A percentile compares a stretch with the other conserved stretches of the same genome.
Evolutionary conservation across 2,888 invertebrate species (phyloP).

Genomic region (Agrochola circellaris): DNA sequence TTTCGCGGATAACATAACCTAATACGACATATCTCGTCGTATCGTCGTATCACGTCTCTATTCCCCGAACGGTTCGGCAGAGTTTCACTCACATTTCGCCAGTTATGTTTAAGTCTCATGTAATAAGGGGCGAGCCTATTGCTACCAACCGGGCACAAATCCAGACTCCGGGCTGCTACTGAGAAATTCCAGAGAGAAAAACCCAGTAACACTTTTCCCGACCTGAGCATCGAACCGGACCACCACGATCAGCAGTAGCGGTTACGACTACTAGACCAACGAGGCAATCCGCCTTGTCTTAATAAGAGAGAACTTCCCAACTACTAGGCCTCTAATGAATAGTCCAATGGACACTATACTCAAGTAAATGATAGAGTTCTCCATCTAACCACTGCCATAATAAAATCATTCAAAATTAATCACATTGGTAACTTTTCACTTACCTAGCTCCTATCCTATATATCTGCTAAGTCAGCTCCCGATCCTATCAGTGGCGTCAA

Average conservation of each 20-base stretch:
- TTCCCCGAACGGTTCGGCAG: too few relatives aligned
- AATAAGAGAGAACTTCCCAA: background rate
- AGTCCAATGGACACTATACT: background rate
- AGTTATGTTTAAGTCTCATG: too few relatives aligned
- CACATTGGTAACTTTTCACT: constrained; percentile 6
- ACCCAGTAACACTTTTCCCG: background rate
- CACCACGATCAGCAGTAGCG: background rate
- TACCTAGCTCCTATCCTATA: constrained; percentile 74
- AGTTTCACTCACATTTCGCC: too few relatives aligned
- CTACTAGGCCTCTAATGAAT: background rate
- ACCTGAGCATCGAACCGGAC: background rate
- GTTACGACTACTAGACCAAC: background rate
- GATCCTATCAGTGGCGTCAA: constrained; percentile 91
- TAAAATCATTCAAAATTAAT: background rate
- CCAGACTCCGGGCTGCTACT: too few relatives aligned
- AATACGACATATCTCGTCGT: too few relatives aligned
- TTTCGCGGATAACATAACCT: too few relatives aligned
- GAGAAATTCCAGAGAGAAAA: background rate
- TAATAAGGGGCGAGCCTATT: too few relatives aligned
- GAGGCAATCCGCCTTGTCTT: background rate
- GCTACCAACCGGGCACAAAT: too few relatives aligned
- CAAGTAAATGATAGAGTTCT: background rate
- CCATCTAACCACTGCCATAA: too few relatives aligned
- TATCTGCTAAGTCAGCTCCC: constrained; percentile 88
- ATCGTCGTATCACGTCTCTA: too few relatives aligned